Percentiles rank a stretch among this genome's conserved stretches.
phyloP scores from a whole-genome alignment of 30 jellyfish, hydroid and myxozoan genomes.

The Aurelia sp. region DNA sequence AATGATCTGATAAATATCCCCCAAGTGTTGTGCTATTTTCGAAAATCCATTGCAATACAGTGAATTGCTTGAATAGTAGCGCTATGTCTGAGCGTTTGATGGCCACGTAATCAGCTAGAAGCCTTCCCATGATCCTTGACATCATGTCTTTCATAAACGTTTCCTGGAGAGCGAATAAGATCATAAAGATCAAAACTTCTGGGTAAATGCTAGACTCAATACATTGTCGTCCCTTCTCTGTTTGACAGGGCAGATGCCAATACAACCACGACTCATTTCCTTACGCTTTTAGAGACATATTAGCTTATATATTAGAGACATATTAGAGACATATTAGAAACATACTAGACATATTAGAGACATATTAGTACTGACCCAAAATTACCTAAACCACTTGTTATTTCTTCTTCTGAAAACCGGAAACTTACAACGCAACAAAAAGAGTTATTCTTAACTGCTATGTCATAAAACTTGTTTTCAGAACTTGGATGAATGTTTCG shows the following conservation, averaged over 20 bases:
- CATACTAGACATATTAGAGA: no score
- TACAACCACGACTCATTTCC: no score
- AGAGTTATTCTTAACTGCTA: no score
- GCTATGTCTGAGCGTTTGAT: constrained; percentile 36
- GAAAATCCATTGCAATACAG: constrained; percentile 29
- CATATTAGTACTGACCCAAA: no score
- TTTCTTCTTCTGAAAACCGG: no score
- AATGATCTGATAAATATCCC: constrained; percentile 35
- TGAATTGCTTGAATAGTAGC: constrained; percentile 43
- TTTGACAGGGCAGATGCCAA: background rate
- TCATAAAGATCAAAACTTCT: background rate
- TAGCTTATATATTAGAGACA: no score
- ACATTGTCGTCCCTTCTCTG: background rate
- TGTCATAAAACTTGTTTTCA: no score
- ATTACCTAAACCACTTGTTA: no score
- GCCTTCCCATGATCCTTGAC: constrained; percentile 23
- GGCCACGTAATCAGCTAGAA: constrained; percentile 10
- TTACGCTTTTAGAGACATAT: no score
- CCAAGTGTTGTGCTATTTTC: constrained; percentile 39
- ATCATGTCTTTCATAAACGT: constrained; percentile 28
- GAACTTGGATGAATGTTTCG: no score
- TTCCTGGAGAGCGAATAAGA: constrained; percentile 7
- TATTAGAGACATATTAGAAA: no score
- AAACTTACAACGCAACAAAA: no score
- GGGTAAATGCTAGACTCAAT: background rate